Base-by-base conservation (phyloP, 2,113 vertebrate genomes). In the Tachysurus fulvidraco region DNA sequence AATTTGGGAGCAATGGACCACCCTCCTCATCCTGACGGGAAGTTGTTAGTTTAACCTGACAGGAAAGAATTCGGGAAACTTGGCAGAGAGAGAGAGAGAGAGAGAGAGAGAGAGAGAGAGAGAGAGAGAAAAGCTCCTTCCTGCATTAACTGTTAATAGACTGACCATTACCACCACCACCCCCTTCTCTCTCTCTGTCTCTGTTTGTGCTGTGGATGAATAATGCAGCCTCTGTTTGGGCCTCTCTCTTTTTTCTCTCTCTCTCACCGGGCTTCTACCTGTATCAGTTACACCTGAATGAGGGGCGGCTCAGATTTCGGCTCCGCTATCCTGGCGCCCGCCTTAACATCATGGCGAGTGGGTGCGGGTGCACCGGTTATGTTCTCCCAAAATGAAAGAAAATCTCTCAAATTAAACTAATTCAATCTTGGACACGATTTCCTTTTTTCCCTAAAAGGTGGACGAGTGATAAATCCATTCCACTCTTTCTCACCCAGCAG, bases 21-120 rank as follows among this genome's bases (percentile, higher is more conserved):
- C 94, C 91, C 94, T 95, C 89, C 92, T 94, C 93, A 92, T 93
- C 91, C 92, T 88, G 92, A 94, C 92, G 96, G 96, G 95, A 97
- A 96, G 96, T 96, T 96, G 96, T 96, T 96, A 95, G 95, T 97
- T 96, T 96, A 96, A 96, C 94, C 95, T 96, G 95, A 92, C 94
- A 95, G 95, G 94, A 95, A 96, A 95, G 94, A 95, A 95, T 83
- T 93, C 6, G 78, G 92, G 91, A 95, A 94, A 95, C 94, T 96
- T 96, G 95, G 95, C 95, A 95, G 92, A 78, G 84, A 91, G 91
- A 81, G 78, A 10, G 74, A 11, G 78, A 0, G 54, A 6, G 92
- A 1, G 54, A 13, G 92, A 92, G 90, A 85, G 91, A 91, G 84
- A 71, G 71, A 76, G 77, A 62, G 73, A 83, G 36, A 85, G 89